A percentile compares a stretch with the other conserved stretches of the same genome.
phyloP scores from a whole-genome alignment of 2,113 vertebrate genomes.

The Bettongia penicillata region DNA sequence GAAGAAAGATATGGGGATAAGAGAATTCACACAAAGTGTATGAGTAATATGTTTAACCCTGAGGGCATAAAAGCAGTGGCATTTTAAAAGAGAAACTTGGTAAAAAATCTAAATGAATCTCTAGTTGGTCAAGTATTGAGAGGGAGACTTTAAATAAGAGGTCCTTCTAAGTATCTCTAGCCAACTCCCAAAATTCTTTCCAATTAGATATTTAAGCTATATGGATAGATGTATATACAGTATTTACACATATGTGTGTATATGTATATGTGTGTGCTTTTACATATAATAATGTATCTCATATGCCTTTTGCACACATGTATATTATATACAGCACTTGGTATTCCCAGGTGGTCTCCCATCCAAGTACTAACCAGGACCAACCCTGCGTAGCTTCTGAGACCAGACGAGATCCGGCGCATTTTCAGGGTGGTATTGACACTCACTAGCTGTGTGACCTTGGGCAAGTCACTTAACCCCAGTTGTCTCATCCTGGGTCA shows the following conservation, averaged over 20 bases:
- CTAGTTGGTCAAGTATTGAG: background rate
- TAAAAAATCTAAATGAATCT: background rate
- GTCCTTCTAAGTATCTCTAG: background rate
- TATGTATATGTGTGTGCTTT: background rate
- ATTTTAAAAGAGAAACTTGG: background rate
- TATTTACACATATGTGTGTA: background rate
- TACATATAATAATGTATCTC: background rate
- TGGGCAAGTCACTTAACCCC: no score
- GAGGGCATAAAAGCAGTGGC: background rate
- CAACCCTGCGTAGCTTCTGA: no score
- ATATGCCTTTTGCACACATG: slow-evolving; percentile 48
- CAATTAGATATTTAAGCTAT: background rate
- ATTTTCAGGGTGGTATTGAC: no score
- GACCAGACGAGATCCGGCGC: no score
- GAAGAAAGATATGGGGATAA: slow-evolving; percentile 45
- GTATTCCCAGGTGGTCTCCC: no score
- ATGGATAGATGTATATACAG: background rate
- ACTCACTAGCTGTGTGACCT: no score
- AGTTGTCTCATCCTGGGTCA: no score
- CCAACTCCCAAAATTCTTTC: background rate
- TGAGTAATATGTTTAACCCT: slow-evolving; percentile 37
- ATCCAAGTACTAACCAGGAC: no score
- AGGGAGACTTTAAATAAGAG: background rate
- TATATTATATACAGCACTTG: background rate
- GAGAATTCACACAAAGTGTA: slow-evolving; percentile 26